Evolutionary conservation across 2,888 invertebrate genomes (phyloP).

Genomic region (Clepsis dumicolana): DNA sequence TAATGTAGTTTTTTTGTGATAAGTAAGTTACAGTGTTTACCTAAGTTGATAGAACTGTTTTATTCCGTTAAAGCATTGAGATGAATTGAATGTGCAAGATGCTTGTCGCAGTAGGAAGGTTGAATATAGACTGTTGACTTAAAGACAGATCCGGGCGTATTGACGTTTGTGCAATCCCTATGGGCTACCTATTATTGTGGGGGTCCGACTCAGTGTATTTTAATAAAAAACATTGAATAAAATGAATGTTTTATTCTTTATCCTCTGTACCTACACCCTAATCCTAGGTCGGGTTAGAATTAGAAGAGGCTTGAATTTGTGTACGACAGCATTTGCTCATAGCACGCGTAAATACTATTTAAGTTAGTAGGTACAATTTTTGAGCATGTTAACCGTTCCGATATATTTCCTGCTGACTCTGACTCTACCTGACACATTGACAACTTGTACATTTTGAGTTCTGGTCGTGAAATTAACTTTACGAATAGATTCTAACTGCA

Average conservation of each 20-base stretch:
- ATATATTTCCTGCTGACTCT: too few relatives aligned
- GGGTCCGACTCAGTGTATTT: slow-evolving; percentile 28
- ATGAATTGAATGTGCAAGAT: not conserved
- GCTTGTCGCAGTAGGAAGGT: slow-evolving; percentile 13
- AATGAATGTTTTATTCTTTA: not conserved
- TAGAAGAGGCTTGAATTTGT: too few relatives aligned
- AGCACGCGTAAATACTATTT: too few relatives aligned
- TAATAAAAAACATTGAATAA: slow-evolving; percentile 25
- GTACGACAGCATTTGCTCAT: too few relatives aligned
- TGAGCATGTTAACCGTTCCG: too few relatives aligned
- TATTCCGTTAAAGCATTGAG: slow-evolving; percentile 25
- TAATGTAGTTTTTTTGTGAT: slow-evolving; percentile 38
- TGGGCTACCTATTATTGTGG: slow-evolving; percentile 37
- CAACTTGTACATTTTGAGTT: too few relatives aligned
- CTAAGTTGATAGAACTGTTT: slow-evolving; percentile 24
- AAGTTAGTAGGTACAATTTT: too few relatives aligned
- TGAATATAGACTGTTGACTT: not conserved
- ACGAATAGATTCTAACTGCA: too few relatives aligned
- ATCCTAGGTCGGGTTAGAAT: too few relatives aligned
- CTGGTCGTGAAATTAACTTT: too few relatives aligned
- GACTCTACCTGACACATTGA: too few relatives aligned
- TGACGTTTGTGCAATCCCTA: slow-evolving; percentile 30
- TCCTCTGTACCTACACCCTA: too few relatives aligned
- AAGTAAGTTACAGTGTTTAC: slow-evolving; percentile 21
- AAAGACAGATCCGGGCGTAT: not conserved